Evolutionary conservation across 2,113 vertebrate genomes (phyloP).

Genomic region (Thamnaconus septentrionalis): DNA sequence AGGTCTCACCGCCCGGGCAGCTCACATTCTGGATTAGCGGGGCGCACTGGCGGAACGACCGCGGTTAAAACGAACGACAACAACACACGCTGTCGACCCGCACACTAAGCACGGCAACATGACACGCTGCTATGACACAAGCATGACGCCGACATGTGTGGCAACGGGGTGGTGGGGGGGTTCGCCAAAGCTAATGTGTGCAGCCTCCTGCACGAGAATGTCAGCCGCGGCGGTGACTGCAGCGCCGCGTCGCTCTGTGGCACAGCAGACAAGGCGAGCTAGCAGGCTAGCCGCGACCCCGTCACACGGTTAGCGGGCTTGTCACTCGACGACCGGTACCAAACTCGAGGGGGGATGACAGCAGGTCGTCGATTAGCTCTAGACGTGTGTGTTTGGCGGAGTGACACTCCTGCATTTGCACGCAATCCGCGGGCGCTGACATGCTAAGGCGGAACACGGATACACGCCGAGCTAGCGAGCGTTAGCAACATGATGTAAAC

Average conservation of each 20-base stretch:
- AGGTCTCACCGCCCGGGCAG: slow-evolving; percentile 41
- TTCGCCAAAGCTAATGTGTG: neutral
- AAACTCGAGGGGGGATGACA: neutral
- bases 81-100: neutral
- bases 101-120: slow-evolving; percentile 8
- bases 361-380: neutral
- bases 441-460: slow-evolving; percentile 50
- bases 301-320: neutral
- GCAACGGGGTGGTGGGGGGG: slow-evolving; percentile 2
- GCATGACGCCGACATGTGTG: slow-evolving; percentile 16
- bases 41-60: slow-evolving; percentile 18
- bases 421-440: slow-evolving; percentile 34
- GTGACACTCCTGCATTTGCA: slow-evolving; percentile 25
- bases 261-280: slow-evolving; percentile 24
- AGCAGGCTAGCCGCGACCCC: slow-evolving; percentile 32
- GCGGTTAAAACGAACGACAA: neutral
- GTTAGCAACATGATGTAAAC: slow-evolving; percentile 67
- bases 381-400: neutral
- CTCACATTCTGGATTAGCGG: slow-evolving; percentile 59
- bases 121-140: slow-evolving; percentile 4
- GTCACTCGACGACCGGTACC: neutral
- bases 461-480: slow-evolving; percentile 39
- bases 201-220: slow-evolving; percentile 10
- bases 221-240: slow-evolving; percentile 43
- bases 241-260: slow-evolving; percentile 40